Conservation (phyloP, 2,888 invertebrate species). For the Melieria omissa region DNA sequence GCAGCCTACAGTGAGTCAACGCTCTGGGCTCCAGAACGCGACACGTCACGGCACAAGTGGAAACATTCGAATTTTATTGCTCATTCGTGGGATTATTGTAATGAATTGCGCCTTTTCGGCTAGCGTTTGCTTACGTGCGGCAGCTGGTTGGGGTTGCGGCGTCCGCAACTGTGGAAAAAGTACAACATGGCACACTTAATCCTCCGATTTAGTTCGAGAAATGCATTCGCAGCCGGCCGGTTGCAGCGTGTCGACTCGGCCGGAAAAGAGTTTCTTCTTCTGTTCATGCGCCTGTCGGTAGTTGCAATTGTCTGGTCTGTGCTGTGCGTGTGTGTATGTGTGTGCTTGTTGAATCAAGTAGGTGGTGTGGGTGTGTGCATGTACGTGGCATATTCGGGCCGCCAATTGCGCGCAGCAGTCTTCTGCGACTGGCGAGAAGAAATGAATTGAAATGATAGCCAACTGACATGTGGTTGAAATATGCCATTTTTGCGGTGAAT, state of each 20-base stretch:
- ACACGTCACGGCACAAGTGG: constrained; percentile 35
- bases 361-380: background rate
- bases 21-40: no score
- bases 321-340: background rate
- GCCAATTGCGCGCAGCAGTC: constrained; percentile 1
- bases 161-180: background rate
- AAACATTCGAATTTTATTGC: constrained; percentile 61
- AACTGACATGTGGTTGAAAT: constrained; percentile 35
- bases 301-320: background rate
- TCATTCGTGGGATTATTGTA: constrained; percentile 64
- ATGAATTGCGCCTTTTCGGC: constrained; percentile 58
- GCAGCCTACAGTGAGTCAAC: no score
- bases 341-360: background rate
- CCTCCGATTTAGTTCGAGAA: constrained; percentile 40
- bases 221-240: constrained; percentile 36
- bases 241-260: constrained; percentile 7
- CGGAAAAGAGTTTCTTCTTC: background rate
- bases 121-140: background rate
- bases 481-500: constrained; percentile 31
- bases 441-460: constrained; percentile 33
- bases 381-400: background rate
- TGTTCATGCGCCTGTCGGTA: no score
- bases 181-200: constrained; percentile 33
- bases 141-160: constrained; percentile 10
- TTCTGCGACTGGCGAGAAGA: background rate